Base-by-base conservation (phyloP, 2,888 invertebrate species). In the Cheilosia scutellata region DNA sequence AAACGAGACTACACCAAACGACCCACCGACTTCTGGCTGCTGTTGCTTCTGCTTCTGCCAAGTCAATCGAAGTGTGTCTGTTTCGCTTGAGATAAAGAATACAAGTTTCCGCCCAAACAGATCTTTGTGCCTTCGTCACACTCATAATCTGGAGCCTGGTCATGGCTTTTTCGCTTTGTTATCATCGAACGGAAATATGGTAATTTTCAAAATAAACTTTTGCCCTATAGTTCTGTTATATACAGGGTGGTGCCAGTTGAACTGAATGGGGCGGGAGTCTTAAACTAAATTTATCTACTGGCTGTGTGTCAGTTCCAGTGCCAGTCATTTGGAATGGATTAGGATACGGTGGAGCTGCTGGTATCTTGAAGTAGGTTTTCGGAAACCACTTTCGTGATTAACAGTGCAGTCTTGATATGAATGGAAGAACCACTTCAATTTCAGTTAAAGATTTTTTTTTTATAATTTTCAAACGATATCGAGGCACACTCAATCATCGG, bases 21-120 rank as follows among this genome's bases (percentile, higher is more conserved):
- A 51, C 33, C 37, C 16, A 20, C 37, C 20, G 27, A 1, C n/a
- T 40, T 16, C 16, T 29, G 27, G 13, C 29, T 55, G 40, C 42
- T 42, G 42, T 11, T 42, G 13, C n/a, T 5, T 13, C 42, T n/a
- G 42, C 44, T 16, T 44, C 49, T 70, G 72, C 72, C 55, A 72
- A 72, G 82, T 66, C 71, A 83, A 83, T 83, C 82, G 66, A 72
- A 72, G 78, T 83, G 72, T 83, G 62, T 72, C 82, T 83, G 82
- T 66, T 72, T 62, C 62, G 55, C 55, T 83, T 53, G 72, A 83
- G 82, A 83, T 83, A 78, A 83, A 68, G 72, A 78, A 77, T 77
- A 51, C 1, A 58, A 82, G 71, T 82, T 82, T 82, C 82, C 82
- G 49, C 82, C 82, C 71, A 82, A 78, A 83, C 68, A 66, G 82